phyloP scores from a whole-genome alignment of 2,797 vertebrate genomes.

The Galago senegalensis region DNA sequence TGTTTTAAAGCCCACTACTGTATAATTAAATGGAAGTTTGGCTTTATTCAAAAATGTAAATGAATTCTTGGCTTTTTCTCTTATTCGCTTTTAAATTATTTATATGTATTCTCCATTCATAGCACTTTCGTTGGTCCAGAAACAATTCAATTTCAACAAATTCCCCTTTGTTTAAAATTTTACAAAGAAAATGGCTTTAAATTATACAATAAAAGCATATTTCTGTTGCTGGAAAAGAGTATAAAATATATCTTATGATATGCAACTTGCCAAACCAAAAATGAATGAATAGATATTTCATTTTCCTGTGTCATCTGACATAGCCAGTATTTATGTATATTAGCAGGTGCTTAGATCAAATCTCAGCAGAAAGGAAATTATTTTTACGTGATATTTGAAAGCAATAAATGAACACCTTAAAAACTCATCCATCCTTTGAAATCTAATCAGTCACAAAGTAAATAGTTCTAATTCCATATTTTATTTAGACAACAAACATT shows the following conservation, averaged over 20 bases:
- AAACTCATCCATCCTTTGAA: slow-evolving; percentile 34
- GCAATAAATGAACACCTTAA: slow-evolving; percentile 43
- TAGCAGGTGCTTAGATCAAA: slow-evolving; percentile 55
- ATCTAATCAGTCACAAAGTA: slow-evolving; percentile 44
- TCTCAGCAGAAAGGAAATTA: slow-evolving; percentile 59
- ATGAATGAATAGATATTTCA: slow-evolving; percentile 50
- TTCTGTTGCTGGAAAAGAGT: slow-evolving; percentile 57
- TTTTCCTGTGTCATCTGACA: slow-evolving; percentile 31
- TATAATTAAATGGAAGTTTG: slow-evolving; percentile 83
- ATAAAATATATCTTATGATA: slow-evolving; percentile 20
- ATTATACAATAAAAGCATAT: slow-evolving; percentile 52
- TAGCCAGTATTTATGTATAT: not conserved
- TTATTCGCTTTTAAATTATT: slow-evolving; percentile 78
- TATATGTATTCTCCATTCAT: slow-evolving; percentile 62
- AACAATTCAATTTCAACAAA: slow-evolving; percentile 72
- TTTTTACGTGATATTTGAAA: slow-evolving; percentile 60
- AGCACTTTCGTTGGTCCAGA: slow-evolving; percentile 62
- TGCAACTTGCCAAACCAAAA: slow-evolving; percentile 63
- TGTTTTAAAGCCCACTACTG: slow-evolving; percentile 68
- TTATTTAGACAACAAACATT: slow-evolving; percentile 50
- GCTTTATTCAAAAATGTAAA: slow-evolving; percentile 70
- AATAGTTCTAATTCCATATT: slow-evolving; percentile 1
- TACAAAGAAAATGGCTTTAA: slow-evolving; percentile 63
- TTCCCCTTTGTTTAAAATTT: slow-evolving; percentile 70
- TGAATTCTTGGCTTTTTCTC: slow-evolving; percentile 76